Conservation (phyloP, 2,888 invertebrate species). For the Crossocerus cetratus region DNA sequence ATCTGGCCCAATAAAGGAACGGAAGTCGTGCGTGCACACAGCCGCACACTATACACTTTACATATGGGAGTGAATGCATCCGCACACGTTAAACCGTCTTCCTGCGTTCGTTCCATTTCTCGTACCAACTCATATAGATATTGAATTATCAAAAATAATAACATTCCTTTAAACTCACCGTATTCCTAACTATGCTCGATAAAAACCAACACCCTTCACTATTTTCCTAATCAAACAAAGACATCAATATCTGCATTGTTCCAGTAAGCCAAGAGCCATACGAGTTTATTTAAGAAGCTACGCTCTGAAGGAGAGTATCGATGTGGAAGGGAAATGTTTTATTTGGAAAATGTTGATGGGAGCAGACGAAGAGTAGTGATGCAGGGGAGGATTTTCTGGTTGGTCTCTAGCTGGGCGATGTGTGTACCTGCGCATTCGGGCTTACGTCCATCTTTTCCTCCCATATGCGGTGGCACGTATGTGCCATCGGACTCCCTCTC, state of each 20-base stretch:
- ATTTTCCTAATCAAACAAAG: too few relatives aligned
- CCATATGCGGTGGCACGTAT: slow-evolving; percentile 73
- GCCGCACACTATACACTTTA: slow-evolving; percentile 31
- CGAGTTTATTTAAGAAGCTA: too few relatives aligned
- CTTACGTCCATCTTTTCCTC: slow-evolving; percentile 59
- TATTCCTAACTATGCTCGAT: too few relatives aligned
- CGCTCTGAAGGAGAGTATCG: too few relatives aligned
- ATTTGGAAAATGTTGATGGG: too few relatives aligned
- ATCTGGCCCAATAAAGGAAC: slow-evolving; percentile 71
- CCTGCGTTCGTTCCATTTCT: slow-evolving; percentile 59
- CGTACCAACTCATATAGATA: slow-evolving; percentile 58
- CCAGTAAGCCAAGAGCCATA: too few relatives aligned
- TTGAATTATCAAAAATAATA: too few relatives aligned
- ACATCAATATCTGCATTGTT: too few relatives aligned
- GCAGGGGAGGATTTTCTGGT: slow-evolving; percentile 47
- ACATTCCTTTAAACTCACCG: too few relatives aligned
- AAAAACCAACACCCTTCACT: too few relatives aligned
- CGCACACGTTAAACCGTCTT: slow-evolving; percentile 33
- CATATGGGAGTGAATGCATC: slow-evolving; percentile 15
- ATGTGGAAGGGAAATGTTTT: too few relatives aligned
- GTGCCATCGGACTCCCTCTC: slow-evolving; percentile 33
- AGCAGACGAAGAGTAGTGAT: slow-evolving; percentile 30
- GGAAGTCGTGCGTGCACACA: slow-evolving; percentile 42
- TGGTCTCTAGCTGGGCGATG: not conserved
- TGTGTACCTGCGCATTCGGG: slow-evolving; percentile 30